These are phyloP conservation scores for Diplolepis rosae DNA, from an alignment of 2,888 invertebrate species.

Conservation along the genomic window DNA sequence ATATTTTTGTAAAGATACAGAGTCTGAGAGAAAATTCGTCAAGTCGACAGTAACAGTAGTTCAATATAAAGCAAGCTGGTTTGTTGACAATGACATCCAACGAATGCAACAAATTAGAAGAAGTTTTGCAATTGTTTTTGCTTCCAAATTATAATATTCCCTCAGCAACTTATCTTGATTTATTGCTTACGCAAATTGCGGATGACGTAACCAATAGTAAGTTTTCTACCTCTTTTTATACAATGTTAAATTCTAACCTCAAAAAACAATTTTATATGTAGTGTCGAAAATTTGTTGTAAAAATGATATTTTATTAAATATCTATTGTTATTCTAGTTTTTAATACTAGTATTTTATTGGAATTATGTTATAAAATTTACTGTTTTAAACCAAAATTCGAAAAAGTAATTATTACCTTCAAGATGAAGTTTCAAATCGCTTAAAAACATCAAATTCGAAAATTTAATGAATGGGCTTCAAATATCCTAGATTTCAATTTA, in stretches of 20 bases:
- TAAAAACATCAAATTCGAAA: too few species aligned
- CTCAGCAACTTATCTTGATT: constrained; percentile 67
- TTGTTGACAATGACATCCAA: constrained; percentile 48
- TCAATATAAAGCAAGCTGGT: too few species aligned
- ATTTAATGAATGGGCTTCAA: too few species aligned
- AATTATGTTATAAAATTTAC: too few species aligned
- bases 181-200: constrained; percentile 64
- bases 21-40: too few species aligned
- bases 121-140: constrained; percentile 77
- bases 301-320: neutral
- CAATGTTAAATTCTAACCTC: constrained; percentile 17
- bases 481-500: too few species aligned
- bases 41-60: too few species aligned
- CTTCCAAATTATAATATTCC: constrained; percentile 77
- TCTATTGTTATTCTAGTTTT: neutral
- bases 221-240: constrained; percentile 24
- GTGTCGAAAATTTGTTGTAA: neutral
- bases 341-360: too few species aligned
- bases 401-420: too few species aligned
- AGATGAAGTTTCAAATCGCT: too few species aligned
- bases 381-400: too few species aligned
- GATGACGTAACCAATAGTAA: constrained; percentile 56
- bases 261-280: constrained; percentile 26
- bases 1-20: too few species aligned
- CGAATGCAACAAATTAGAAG: constrained; percentile 75